Base-by-base conservation (phyloP, 2,113 vertebrate species). In the Thamnophis sirtalis region DNA sequence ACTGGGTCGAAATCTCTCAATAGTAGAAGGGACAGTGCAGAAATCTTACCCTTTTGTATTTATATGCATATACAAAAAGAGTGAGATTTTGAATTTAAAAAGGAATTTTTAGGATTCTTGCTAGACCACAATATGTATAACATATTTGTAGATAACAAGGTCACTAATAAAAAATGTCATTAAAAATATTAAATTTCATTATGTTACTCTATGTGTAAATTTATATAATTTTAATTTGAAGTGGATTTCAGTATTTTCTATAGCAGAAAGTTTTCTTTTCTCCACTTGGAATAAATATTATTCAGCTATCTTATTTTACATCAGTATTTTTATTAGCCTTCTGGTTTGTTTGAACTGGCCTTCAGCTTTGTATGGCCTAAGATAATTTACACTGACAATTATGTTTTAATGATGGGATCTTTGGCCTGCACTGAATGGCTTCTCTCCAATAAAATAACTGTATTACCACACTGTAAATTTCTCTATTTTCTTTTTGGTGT, bases 341-440 rank as follows among this genome's bases (percentile, higher is more conserved):
- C 13, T 93, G 22, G 56, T 90, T 0, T 7, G 15, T 80, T 86
- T 94, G 93, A 95, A 93, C 94, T 94, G 93, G 92, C 68, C 73
- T 91, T 56, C 86, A 49, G 86, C 63, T 92, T 91, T 93, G 43
- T 90, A 58, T 63, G 93, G 92, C 93, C 93, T 95, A 95, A 91
- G 87, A 9, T 92, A 93, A 60, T 89, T 91, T 88, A 84, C 86
- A 93, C 93, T 95, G 0, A 96, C 94, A 95, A 89, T 91, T 92
- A 0, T 0, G 89, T 88, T 4, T 89, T 89, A 92, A 87, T 93
- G 94, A 91, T 94, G 93, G 93, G 94, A 96, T 58, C 2, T 0
- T 9, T 50, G 33, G 73, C 73, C 73, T 80, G 33, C 17, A 80
- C 33, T 80, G 73, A 80, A 80, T 80, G 73, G 33, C 17, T 80